A percentile compares a stretch with the other conserved stretches of the same genome.
Evolutionary conservation across 2,888 invertebrate species (phyloP).

Genomic region (Hyposoter dolosus): DNA sequence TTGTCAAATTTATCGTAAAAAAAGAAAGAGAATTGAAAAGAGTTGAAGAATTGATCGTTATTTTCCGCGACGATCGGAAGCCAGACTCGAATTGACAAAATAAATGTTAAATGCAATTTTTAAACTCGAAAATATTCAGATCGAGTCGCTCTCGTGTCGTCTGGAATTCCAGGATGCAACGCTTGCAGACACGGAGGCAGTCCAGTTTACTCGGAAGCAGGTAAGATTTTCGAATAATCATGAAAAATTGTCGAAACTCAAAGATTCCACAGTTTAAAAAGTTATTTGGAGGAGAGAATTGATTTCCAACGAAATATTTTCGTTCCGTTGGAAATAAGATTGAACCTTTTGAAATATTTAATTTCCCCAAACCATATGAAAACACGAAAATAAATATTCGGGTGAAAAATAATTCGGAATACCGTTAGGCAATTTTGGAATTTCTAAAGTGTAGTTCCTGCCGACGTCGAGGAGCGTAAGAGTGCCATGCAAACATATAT

Average conservation of each 20-base stretch:
- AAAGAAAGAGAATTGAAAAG: no score
- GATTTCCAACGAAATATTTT: neutral
- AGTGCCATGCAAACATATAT: neutral
- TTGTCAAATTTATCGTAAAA: no score
- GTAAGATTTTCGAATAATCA: conserved; percentile 69
- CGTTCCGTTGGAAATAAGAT: neutral
- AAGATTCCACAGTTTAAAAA: neutral
- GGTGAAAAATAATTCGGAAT: conserved; percentile 14
- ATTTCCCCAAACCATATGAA: neutral
- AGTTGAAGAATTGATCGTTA: neutral
- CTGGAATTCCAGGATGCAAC: conserved; percentile 81
- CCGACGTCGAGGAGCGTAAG: conserved; percentile 13
- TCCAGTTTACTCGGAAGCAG: conserved; percentile 80
- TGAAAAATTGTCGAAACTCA: no score
- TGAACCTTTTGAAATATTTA: neutral
- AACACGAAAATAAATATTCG: neutral
- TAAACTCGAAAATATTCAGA: conserved; percentile 83
- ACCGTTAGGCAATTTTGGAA: conserved; percentile 56
- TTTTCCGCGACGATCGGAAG: neutral
- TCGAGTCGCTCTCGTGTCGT: conserved; percentile 88
- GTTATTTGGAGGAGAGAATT: neutral
- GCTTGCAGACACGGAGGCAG: conserved; percentile 81
- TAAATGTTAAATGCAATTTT: conserved; percentile 1
- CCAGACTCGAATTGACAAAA: conserved; percentile 21
- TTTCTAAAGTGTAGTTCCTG: conserved; percentile 55